These are phyloP conservation scores for Corythoichthys haematopterus DNA, from an alignment of 2,113 vertebrate species.

Conservation along the genomic window DNA sequence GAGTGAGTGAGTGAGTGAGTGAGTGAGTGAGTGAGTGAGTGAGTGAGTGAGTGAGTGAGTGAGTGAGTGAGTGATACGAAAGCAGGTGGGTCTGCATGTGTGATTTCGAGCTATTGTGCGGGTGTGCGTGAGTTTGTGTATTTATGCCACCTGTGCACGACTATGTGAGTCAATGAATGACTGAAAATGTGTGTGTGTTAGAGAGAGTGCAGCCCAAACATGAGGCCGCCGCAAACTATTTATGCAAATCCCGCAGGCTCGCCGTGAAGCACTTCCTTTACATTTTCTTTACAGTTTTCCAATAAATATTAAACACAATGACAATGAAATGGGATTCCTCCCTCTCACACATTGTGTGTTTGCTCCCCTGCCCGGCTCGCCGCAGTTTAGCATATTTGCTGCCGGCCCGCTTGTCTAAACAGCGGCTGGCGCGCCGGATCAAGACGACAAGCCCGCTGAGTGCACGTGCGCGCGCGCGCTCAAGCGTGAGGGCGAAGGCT, in stretches of 20 bases:
- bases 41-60: no score
- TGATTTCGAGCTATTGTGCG: conserved; percentile 14
- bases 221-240: conserved; percentile 66
- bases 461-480: not conserved
- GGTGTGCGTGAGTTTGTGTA: conserved; percentile 20
- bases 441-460: conserved; percentile 50
- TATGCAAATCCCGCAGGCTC: conserved; percentile 73
- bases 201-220: conserved; percentile 50
- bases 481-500: conserved; percentile 16
- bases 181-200: not conserved
- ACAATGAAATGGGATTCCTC: conserved; percentile 74
- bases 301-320: conserved; percentile 82
- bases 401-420: conserved; percentile 66
- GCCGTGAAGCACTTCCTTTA: conserved; percentile 68
- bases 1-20: no score
- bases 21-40: no score
- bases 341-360: conserved; percentile 16
- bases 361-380: conserved; percentile 44
- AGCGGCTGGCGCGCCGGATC: conserved; percentile 64
- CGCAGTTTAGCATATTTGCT: conserved; percentile 71
- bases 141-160: conserved; percentile 16
- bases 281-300: conserved; percentile 76
- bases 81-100: conserved; percentile 46
- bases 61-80: conserved; percentile 25
- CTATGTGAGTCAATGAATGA: not conserved